Evolutionary conservation across 2,113 vertebrate genomes (phyloP).

Genomic region (Petrocephalus zakoni): DNA sequence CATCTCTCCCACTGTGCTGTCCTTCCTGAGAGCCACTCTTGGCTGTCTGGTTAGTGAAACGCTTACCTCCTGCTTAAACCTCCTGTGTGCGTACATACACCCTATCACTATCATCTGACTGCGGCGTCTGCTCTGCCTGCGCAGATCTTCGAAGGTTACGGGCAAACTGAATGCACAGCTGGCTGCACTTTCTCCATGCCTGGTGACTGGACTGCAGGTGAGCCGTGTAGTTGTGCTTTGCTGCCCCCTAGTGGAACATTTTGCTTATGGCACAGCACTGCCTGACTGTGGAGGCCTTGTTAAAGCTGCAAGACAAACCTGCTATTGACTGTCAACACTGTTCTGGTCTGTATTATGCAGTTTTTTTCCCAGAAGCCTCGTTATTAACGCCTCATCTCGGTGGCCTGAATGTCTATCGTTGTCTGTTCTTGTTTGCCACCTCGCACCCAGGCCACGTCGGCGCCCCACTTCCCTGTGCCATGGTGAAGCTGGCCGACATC

Average conservation of each 20-base stretch:
- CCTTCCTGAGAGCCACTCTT: conserved; percentile 65
- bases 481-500: conserved; percentile 64
- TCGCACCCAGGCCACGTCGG: conserved; percentile 61
- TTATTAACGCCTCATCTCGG: neutral
- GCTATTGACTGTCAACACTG: neutral
- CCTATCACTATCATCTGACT: neutral
- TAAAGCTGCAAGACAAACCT: neutral
- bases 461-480: conserved; percentile 60
- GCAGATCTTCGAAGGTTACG: conserved; percentile 70
- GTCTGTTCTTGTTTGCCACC: conserved; percentile 6
- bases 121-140: neutral
- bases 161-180: conserved; percentile 69
- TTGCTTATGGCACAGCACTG: neutral
- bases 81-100: neutral
- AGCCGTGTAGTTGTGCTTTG: neutral
- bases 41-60: conserved; percentile 56
- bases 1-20: conserved; percentile 64
- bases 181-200: conserved; percentile 72
- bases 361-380: neutral
- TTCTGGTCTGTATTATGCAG: neutral
- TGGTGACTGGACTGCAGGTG: conserved; percentile 65
- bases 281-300: neutral
- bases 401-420: neutral
- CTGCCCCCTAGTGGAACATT: neutral
- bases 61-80: neutral